Base-by-base conservation (phyloP, 1,140 invertebrate species). In the Eupristina koningsbergeri region DNA sequence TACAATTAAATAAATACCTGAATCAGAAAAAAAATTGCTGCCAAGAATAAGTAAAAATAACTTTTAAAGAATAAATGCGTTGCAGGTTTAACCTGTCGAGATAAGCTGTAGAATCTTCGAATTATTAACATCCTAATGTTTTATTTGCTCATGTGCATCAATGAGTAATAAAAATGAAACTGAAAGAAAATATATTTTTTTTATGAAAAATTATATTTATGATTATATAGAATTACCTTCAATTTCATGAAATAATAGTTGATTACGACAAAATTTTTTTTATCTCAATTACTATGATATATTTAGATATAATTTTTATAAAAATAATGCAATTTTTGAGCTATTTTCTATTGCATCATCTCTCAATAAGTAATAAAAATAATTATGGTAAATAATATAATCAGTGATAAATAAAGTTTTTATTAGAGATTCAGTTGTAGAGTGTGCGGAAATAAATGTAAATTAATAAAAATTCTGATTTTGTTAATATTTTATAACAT, bases 221-320 rank as follows among this genome's bases (percentile, higher is more conserved):
- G 0, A 3, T n/a, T 6, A 71, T 50, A 41, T 39, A 15, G 41
- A 80, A 3, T 26, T 17, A 22, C 19, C 19, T 47, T 6, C 61
- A 75, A 58, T 77, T 53, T 7, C 61, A 22, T n/a, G 22, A 74
- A 74, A 63, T 75, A 53, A 74, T n/a, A 36, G 11, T 17, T 81
- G 80, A 81, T 81, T 81, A 71, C 47, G 34, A 61, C 36, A 64
- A 31, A 81, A 74, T 81, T 80, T 53, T 34, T 73, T 26, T 36
- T 11, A 50, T 80, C 50, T 69, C 39, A 34, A 80, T 69, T 7
- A 9, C 36, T 22, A 17, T 69, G n/a, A 22, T 11, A 6, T 11
- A 41, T 69, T 67, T 69, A 22, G n/a, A 69, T 9, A 36, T 50
- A 67, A 69, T 80, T 67, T 13, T 0, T 15, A 45, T 29, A 41